These are phyloP conservation scores for Halcyon malimbica DNA, from an alignment of 2,113 vertebrate species.

Conservation along the genomic window DNA sequence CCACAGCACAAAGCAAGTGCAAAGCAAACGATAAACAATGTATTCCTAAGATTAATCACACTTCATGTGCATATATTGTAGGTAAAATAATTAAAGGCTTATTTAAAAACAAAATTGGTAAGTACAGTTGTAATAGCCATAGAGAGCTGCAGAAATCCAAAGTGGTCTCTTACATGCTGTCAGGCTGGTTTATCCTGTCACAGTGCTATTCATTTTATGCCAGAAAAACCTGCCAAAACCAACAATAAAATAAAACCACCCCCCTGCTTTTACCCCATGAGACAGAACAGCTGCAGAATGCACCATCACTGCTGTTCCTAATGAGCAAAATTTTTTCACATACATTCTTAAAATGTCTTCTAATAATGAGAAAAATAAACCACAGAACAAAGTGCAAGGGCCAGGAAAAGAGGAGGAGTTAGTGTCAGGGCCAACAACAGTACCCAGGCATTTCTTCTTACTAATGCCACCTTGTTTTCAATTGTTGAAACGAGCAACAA, in stretches of 20 bases:
- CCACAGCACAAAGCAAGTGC: background rate
- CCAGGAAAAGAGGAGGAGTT: background rate
- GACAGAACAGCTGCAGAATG: background rate
- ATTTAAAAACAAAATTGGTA: background rate
- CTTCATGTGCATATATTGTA: background rate
- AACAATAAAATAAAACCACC: background rate
- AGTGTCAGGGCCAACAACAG: background rate
- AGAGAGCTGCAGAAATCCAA: background rate
- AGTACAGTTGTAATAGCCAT: background rate
- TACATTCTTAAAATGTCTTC: background rate
- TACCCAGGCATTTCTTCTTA: background rate
- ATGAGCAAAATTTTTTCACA: background rate
- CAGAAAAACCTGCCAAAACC: background rate
- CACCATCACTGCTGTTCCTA: background rate
- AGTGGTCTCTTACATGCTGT: background rate
- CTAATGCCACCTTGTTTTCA: background rate
- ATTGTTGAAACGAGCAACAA: background rate
- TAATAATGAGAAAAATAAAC: background rate
- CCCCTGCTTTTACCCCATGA: background rate
- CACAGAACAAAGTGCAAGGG: background rate
- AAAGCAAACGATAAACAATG: background rate
- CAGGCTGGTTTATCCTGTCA: background rate
- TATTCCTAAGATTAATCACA: background rate
- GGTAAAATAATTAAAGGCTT: background rate
- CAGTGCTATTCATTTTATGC: background rate